Evolutionary conservation across 2,888 invertebrate species (phyloP).

Genomic region (Metellina segmentata): DNA sequence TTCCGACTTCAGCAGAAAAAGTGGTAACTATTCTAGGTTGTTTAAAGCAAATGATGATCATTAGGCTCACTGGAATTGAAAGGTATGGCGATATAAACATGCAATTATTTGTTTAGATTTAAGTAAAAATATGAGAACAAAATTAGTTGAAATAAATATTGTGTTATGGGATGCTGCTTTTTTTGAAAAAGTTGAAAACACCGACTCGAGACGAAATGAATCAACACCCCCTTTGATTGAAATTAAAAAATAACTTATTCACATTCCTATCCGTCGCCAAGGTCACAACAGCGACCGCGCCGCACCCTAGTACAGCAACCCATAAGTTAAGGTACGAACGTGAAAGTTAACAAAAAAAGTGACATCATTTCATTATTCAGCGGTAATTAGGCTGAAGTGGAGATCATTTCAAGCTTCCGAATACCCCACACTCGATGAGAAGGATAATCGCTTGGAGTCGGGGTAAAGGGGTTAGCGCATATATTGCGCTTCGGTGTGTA

Average conservation of each 20-base stretch:
- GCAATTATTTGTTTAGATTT: no score
- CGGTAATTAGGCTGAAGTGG: constrained; percentile 73
- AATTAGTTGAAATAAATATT: no score
- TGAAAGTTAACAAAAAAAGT: constrained; percentile 55
- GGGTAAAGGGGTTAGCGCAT: not conserved
- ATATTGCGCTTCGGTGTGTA: not conserved
- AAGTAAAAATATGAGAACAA: no score
- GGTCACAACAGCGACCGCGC: not conserved
- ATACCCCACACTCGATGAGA: constrained; percentile 68
- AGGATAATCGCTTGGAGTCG: constrained; percentile 64
- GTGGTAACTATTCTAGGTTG: no score
- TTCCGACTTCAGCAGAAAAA: no score
- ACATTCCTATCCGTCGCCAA: constrained; percentile 6
- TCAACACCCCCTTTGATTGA: not conserved
- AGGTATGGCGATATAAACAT: no score
- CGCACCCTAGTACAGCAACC: constrained; percentile 23
- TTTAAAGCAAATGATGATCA: no score
- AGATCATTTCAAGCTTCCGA: constrained; percentile 53
- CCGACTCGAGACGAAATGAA: no score
- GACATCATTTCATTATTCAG: constrained; percentile 76
- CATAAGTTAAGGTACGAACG: constrained; percentile 41
- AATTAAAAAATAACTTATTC: not conserved
- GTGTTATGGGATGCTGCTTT: no score
- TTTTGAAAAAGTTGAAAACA: no score
- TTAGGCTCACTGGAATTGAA: no score